Conservation (phyloP, 2,888 invertebrate species). For the Cremastobaeus sp. region DNA sequence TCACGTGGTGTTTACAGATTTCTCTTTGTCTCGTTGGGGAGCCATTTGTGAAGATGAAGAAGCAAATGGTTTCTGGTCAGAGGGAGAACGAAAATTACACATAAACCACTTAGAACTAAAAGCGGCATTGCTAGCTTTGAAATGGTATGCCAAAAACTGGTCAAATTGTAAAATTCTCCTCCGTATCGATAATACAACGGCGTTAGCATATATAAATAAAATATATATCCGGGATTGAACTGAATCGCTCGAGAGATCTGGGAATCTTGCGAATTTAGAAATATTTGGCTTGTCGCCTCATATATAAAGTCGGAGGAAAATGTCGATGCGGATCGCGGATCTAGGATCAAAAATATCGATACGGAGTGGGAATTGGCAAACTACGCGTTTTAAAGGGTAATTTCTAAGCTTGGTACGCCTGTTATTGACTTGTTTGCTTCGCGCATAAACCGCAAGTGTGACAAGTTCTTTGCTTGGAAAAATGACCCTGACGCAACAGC, state of each 20-base stretch:
- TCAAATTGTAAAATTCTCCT: conserved; percentile 36
- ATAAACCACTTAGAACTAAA: conserved; percentile 44
- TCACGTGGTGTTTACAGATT: too few species aligned
- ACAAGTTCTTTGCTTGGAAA: conserved; percentile 33
- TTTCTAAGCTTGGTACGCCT: conserved; percentile 27
- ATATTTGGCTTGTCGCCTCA: conserved; percentile 34
- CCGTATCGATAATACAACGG: conserved; percentile 44
- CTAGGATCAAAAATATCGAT: conserved; percentile 22
- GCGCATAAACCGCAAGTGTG: conserved; percentile 40
- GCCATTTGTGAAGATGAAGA: too few species aligned
- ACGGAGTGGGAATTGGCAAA: conserved; percentile 52
- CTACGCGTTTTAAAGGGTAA: conserved; percentile 29
- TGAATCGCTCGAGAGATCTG: conserved; percentile 12
- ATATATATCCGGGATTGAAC: conserved; percentile 14
- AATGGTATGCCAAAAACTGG: conserved; percentile 32
- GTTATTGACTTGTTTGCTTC: conserved; percentile 54
- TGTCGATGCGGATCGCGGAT: conserved; percentile 3
- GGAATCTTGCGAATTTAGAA: conserved; percentile 26
- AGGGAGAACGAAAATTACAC: too few species aligned
- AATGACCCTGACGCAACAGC: conserved; percentile 27
- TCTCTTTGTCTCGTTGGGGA: too few species aligned
- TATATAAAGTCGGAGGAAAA: conserved; percentile 7
- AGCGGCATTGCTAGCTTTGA: conserved; percentile 30
- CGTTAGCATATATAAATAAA: conserved; percentile 26
- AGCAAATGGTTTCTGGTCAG: too few species aligned